Conservation (phyloP, 2,113 vertebrate species). For the Menura novaehollandiae region DNA sequence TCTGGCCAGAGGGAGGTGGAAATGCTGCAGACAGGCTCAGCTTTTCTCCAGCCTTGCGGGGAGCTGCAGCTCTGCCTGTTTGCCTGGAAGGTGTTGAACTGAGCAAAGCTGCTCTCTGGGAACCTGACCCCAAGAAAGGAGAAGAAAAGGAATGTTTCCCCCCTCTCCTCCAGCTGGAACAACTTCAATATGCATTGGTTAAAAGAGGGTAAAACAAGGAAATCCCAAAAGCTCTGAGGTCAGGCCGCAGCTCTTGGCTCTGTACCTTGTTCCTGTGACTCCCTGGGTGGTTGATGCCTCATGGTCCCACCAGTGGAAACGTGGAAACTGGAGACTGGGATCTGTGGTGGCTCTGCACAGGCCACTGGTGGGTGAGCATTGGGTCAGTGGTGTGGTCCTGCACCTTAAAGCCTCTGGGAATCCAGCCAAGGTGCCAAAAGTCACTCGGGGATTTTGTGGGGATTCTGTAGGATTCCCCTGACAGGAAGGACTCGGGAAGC, state of each 20-base stretch:
- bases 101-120: background rate
- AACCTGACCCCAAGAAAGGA: background rate
- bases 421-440: background rate
- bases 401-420: background rate
- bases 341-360: accelerated
- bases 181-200: background rate
- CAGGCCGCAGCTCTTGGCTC: background rate
- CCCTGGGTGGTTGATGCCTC: background rate
- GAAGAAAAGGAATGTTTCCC: background rate
- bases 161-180: background rate
- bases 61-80: background rate
- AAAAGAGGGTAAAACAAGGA: background rate
- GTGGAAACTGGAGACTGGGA: background rate
- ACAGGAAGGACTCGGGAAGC: background rate
- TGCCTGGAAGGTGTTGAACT: background rate
- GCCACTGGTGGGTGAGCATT: accelerated
- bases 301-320: background rate
- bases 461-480: background rate
- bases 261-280: background rate
- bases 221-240: background rate
- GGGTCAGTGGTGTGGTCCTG: too few species aligned
- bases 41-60: background rate
- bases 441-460: background rate
- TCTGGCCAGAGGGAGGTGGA: background rate
- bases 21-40: background rate